Conservation (phyloP, 1,140 invertebrate genomes). For the Sycophaga agraensis region DNA sequence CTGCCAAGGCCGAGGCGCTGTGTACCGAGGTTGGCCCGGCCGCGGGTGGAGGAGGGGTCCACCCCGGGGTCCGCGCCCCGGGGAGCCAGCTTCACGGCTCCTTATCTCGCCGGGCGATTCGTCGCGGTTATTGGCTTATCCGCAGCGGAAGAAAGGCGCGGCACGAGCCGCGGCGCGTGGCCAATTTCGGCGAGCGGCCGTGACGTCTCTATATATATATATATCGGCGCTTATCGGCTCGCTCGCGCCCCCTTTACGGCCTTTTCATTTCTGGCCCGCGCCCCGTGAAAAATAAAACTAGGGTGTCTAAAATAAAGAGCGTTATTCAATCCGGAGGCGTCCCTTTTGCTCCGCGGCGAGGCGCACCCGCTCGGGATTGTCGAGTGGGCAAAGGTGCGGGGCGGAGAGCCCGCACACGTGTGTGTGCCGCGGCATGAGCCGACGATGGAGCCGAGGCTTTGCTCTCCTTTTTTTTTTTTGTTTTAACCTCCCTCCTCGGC, state of each 20-base stretch:
- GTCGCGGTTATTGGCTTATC: conserved; percentile 30
- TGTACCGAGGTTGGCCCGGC: too few relatives aligned
- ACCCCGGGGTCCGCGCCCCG: neutral
- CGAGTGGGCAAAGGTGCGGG: too few relatives aligned
- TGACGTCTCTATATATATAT: conserved; percentile 35
- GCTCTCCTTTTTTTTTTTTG: too few relatives aligned
- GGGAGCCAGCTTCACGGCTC: neutral
- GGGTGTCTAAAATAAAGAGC: conserved; percentile 24
- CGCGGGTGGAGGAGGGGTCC: neutral
- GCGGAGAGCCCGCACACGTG: too few relatives aligned
- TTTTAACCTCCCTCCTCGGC: too few relatives aligned
- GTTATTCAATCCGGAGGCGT: conserved; percentile 20
- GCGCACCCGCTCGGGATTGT: too few relatives aligned
- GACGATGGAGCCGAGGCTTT: too few relatives aligned
- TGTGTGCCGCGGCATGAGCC: too few relatives aligned
- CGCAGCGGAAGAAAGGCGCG: conserved; percentile 32
- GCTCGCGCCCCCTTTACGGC: neutral
- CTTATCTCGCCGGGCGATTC: conserved; percentile 7
- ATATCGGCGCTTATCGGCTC: conserved; percentile 22
- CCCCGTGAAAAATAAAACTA: conserved; percentile 24
- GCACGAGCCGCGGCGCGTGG: conserved; percentile 40
- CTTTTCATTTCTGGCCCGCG: too few relatives aligned
- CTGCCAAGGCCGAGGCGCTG: too few relatives aligned
- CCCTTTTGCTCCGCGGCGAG: too few relatives aligned
- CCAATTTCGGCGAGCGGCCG: conserved; percentile 42